These are phyloP conservation scores for Hofmannophila pseudospretella DNA, from an alignment of 2,888 invertebrate species.

Conservation along the genomic window DNA sequence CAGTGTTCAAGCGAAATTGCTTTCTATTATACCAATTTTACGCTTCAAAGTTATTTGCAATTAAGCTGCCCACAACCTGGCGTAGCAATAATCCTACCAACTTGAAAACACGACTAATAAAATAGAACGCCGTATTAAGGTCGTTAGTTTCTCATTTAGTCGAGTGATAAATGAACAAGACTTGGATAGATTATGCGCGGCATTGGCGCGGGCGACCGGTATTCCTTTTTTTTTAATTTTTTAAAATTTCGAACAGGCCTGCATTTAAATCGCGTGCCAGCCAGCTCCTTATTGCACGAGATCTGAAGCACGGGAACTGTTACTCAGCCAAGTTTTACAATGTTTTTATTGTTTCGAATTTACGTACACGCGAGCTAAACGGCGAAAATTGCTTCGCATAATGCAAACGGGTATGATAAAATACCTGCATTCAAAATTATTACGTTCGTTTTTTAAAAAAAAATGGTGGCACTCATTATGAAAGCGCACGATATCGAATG, in stretches of 20 bases:
- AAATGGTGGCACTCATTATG: conserved; percentile 1
- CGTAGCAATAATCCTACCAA: conserved; percentile 17
- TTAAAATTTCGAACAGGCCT: conserved; percentile 31
- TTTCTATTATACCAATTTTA: conserved; percentile 17
- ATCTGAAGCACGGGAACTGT: conserved; percentile 32
- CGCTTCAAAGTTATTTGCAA: conserved; percentile 15
- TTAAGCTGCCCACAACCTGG: conserved; percentile 8
- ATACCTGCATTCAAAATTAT: conserved; percentile 8
- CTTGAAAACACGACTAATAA: conserved; percentile 21
- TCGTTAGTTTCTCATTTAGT: conserved; percentile 8
- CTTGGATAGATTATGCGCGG: not conserved
- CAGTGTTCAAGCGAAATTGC: conserved; percentile 18
- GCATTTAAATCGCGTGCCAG: conserved; percentile 39
- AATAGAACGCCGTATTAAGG: conserved; percentile 14
- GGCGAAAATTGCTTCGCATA: conserved; percentile 41
- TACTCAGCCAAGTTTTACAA: conserved; percentile 33
- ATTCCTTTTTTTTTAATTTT: conserved; percentile 22
- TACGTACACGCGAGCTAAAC: conserved; percentile 46
- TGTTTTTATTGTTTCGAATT: conserved; percentile 41
- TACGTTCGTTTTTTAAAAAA: not conserved
- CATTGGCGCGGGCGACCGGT: no score
- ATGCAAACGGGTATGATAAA: conserved; percentile 12
- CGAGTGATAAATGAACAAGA: conserved; percentile 8
- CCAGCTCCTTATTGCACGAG: conserved; percentile 31
- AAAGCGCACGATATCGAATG: conserved; percentile 24